Conservation (phyloP, 2,113 vertebrate genomes). For the Mesocricetus auratus region DNA sequence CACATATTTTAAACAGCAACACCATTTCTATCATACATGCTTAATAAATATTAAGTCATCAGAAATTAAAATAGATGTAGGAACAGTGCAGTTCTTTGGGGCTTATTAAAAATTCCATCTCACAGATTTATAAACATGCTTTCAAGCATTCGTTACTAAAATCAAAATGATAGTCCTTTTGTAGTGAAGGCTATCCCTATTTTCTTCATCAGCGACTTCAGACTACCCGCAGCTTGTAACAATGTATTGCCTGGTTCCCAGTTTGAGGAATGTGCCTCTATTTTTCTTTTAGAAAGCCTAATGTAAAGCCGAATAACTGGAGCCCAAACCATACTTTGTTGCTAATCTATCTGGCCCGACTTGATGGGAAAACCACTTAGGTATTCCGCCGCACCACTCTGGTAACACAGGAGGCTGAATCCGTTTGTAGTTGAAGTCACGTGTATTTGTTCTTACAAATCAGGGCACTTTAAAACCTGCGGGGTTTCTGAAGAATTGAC, state of each 20-base stretch:
- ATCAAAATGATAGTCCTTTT: not conserved
- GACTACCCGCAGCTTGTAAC: not conserved
- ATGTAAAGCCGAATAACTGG: not conserved
- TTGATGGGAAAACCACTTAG: not conserved
- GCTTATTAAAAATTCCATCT: constrained; percentile 1
- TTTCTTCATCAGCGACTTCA: not conserved
- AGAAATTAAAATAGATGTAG: not conserved
- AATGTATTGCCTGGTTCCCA: not conserved
- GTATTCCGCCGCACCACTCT: not conserved
- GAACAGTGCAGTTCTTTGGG: not conserved
- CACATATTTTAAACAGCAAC: not conserved
- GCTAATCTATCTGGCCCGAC: not conserved
- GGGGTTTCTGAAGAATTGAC: constrained; percentile 3
- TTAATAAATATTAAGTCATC: constrained; percentile 16
- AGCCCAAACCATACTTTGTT: not conserved
- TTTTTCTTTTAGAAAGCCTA: not conserved
- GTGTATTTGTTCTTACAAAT: not conserved
- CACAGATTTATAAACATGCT: not conserved
- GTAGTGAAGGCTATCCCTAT: not conserved
- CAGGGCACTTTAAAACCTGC: not conserved
- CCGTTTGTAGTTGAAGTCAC: not conserved
- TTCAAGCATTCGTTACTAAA: not conserved
- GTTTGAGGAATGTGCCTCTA: not conserved
- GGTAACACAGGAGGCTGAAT: not conserved
- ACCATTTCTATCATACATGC: not conserved